Evolutionary conservation across 2,888 invertebrate genomes (phyloP).

Genomic region (Tiphia femorata): DNA sequence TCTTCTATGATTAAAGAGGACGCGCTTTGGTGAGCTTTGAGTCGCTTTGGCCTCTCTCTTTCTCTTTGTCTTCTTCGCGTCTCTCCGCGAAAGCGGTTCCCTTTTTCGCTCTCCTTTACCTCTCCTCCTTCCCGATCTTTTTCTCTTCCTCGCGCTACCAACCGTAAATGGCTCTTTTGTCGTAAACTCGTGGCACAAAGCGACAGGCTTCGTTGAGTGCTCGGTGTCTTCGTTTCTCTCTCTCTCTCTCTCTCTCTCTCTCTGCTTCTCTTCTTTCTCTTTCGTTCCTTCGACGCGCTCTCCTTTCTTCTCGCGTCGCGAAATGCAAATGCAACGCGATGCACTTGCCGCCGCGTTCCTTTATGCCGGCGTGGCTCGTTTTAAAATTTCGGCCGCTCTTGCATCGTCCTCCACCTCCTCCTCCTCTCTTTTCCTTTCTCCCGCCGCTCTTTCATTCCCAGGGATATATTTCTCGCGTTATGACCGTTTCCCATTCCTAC

Average conservation of each 20-base stretch:
- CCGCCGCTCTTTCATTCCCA: neutral
- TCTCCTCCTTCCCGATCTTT: constrained; percentile 2
- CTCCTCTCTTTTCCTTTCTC: neutral
- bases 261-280: neutral
- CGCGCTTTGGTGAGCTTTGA: too few relatives aligned
- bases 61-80: neutral
- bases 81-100: too few relatives aligned
- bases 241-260: neutral
- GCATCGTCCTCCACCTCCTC: neutral
- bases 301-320: constrained; percentile 6
- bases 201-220: constrained; percentile 11
- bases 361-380: constrained; percentile 22
- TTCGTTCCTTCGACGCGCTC: constrained; percentile 7
- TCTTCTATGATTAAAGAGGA: too few relatives aligned
- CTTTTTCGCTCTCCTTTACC: constrained; percentile 1
- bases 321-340: neutral
- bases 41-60: neutral
- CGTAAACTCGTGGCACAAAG: constrained; percentile 27
- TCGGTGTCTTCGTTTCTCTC: neutral
- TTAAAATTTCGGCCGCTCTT: neutral
- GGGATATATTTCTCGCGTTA: too few relatives aligned
- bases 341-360: constrained; percentile 12
- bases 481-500: too few relatives aligned
- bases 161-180: constrained; percentile 35
- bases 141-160: constrained; percentile 4